Base-by-base conservation (phyloP, 1,140 invertebrate species). In the Aphaenogaster rudis region DNA sequence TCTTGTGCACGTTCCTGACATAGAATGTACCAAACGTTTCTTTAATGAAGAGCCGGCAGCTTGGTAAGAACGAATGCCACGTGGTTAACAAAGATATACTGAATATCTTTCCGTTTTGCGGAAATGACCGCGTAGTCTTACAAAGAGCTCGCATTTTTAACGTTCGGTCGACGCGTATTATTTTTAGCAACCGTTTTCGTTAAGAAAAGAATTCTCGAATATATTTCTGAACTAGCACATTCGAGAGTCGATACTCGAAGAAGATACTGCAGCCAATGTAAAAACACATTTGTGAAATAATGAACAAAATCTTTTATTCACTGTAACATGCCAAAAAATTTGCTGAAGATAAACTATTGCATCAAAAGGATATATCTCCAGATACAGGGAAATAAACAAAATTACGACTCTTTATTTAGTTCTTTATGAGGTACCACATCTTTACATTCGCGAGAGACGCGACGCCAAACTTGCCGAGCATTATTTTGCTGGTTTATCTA, bases 31-130 rank as follows among this genome's bases (percentile, higher is more conserved):
- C 15, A 66, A 80, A 54, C 21, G 67, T 82, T 74, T n/a, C 54
- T 84, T 39, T 84, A 74, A 84, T 84, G 39, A 74, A 84, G 54
- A 82, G 7, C 13, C 48, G 6, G 21, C 69, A 61, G 42, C 33
- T 39, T 13, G 21, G 39, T 61, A 39, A 61, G n/a, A 84, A 61
- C 45, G 13, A 48, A 45, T 61, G 42, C 54, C 17, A 39, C n/a
- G 69, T 39, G 45, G 52, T 74, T 74, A 74, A 74, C 17, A 15
- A 76, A 74, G 54, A 76, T 76, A 84, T 28, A 36, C 80, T 17
- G 42, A 72, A 61, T 50, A n/a, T 21, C 17, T 39, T 33, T 33
- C 13, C 28, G 7, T 33, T 36, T 74, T 74, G 17, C 13, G 9
- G 21, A 81, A 81, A 71, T 33, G 15, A 71, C 15, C 28, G 11